A percentile compares a stretch with the other conserved stretches of the same genome.
phyloP scores from a whole-genome alignment of 1,140 invertebrate genomes.

The Samia ricini region DNA sequence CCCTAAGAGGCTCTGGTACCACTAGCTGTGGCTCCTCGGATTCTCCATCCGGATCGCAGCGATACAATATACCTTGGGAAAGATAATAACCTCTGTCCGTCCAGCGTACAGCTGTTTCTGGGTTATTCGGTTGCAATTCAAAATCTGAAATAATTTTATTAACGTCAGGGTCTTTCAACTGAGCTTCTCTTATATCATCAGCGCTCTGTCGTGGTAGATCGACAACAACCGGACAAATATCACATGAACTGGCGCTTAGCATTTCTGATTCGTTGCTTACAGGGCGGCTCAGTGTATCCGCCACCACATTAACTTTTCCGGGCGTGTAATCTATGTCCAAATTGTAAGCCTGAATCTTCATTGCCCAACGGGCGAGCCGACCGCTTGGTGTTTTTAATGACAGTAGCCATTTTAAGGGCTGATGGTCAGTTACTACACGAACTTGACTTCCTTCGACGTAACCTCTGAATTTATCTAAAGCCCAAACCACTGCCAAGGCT shows the following conservation, averaged over 20 bases:
- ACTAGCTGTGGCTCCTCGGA: slow-evolving; percentile 15
- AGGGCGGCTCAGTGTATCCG: slow-evolving; percentile 32
- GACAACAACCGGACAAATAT: slow-evolving; percentile 6
- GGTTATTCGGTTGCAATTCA: slow-evolving; percentile 14
- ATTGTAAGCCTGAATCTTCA: slow-evolving; percentile 61
- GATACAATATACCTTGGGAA: slow-evolving; percentile 13
- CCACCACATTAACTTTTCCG: slow-evolving; percentile 31
- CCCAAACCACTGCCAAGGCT: slow-evolving; percentile 68
- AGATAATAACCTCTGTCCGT: slow-evolving; percentile 7
- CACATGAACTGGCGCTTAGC: not conserved
- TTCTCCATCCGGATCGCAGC: slow-evolving; percentile 13
- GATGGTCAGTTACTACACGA: slow-evolving; percentile 54
- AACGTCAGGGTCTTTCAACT: slow-evolving; percentile 15
- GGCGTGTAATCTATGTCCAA: slow-evolving; percentile 34
- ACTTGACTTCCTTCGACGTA: slow-evolving; percentile 46
- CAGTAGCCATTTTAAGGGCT: slow-evolving; percentile 69
- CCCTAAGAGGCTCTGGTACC: not conserved
- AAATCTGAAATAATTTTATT: slow-evolving; percentile 8
- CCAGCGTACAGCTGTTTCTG: not conserved
- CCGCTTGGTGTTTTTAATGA: slow-evolving; percentile 55
- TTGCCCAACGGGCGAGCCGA: slow-evolving; percentile 60
- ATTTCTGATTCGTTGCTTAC: slow-evolving; percentile 14
- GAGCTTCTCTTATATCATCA: slow-evolving; percentile 14
- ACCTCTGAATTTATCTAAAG: slow-evolving; percentile 53
- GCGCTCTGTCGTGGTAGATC: slow-evolving; percentile 13